Conservation (phyloP, 2,113 vertebrate species). For the Galemys pyrenaicus region DNA sequence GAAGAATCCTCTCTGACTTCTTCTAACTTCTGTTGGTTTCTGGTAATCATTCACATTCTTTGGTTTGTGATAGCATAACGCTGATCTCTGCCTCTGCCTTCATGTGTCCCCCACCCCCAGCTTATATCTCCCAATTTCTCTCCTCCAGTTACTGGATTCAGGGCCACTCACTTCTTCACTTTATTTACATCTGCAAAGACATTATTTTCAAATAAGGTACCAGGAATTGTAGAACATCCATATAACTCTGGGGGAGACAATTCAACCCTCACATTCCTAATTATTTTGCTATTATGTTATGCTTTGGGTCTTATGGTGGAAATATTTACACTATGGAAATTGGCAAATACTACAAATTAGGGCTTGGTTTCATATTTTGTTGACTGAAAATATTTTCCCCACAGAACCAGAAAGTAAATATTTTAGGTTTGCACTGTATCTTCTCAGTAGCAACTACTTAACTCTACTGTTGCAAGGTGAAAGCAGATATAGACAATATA, state of each 20-base stretch:
- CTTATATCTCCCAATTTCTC: background rate
- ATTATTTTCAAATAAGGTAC: background rate
- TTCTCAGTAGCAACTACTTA: background rate
- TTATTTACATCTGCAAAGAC: background rate
- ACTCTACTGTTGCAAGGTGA: background rate
- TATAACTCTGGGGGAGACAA: background rate
- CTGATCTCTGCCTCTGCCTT: background rate
- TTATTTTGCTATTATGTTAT: background rate
- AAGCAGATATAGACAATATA: background rate
- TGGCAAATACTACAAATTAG: background rate
- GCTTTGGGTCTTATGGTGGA: background rate
- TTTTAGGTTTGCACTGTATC: background rate
- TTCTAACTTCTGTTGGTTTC: background rate
- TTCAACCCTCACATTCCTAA: background rate
- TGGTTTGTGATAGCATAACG: background rate
- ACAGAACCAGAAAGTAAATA: background rate
- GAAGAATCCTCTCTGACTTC: background rate
- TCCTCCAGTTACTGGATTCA: background rate
- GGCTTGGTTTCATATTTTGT: background rate
- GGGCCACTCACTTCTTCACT: no score
- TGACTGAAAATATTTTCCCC: background rate
- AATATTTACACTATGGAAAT: background rate
- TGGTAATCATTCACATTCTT: background rate
- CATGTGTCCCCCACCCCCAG: background rate
- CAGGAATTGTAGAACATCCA: background rate